A percentile compares a stretch with the other conserved stretches of the same genome.
Evolutionary conservation across 2,888 invertebrate species (phyloP).

Genomic region (Ormia ochracea): DNA sequence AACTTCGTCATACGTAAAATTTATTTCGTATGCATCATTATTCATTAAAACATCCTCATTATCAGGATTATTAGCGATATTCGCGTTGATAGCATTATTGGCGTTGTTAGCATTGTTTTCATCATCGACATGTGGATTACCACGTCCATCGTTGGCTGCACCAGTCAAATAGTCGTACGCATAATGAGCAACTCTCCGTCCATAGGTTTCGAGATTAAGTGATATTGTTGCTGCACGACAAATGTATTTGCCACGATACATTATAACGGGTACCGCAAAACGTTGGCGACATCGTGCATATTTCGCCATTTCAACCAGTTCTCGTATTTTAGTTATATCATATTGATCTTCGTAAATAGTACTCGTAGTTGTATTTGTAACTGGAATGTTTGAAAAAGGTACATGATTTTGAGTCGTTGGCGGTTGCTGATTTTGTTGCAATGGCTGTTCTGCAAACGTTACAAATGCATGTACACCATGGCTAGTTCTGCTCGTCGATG

Average conservation of each 20-base stretch:
- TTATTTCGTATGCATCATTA: conserved; percentile 67
- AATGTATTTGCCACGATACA: conserved; percentile 84
- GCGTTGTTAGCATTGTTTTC: conserved; percentile 74
- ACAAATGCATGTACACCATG: conserved; percentile 71
- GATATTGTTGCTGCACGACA: conserved; percentile 87
- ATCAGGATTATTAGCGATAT: no score
- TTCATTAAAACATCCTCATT: conserved; percentile 71
- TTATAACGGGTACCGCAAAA: conserved; percentile 86
- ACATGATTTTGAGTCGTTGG: not conserved
- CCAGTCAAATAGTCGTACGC: conserved; percentile 73
- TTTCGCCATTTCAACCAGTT: conserved; percentile 82
- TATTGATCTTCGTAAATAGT: conserved; percentile 80
- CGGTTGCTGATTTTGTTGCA: conserved; percentile 58
- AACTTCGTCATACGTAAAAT: conserved; percentile 74
- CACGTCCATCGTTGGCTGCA: conserved; percentile 58
- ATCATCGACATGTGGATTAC: conserved; percentile 63
- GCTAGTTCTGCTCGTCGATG: conserved; percentile 38
- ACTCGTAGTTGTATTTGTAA: conserved; percentile 63
- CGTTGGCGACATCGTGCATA: conserved; percentile 85
- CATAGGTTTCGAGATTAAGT: conserved; percentile 85
- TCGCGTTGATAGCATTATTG: no score
- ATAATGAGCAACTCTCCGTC: conserved; percentile 81
- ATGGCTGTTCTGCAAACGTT: conserved; percentile 69
- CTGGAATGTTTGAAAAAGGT: not conserved
- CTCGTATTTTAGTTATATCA: conserved; percentile 80